phyloP scores from a whole-genome alignment of 1,140 invertebrate species.

The Conus ventricosus region DNA sequence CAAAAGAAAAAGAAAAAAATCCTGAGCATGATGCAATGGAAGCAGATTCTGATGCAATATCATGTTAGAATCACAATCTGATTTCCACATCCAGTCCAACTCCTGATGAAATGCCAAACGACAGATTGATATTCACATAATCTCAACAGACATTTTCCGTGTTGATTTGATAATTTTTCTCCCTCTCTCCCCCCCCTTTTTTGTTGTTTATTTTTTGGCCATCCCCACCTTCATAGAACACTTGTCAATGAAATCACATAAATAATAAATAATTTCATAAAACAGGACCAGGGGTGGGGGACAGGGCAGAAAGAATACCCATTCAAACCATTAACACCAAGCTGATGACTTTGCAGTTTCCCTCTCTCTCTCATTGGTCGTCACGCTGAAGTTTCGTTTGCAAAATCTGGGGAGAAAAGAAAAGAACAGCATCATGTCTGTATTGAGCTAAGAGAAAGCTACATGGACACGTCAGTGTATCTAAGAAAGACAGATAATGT shows the following conservation, averaged over 20 bases:
- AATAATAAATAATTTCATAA: neutral
- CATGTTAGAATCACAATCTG: neutral
- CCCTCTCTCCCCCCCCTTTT: too few species aligned
- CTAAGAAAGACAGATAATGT: too few species aligned
- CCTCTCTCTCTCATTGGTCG: neutral
- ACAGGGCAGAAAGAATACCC: neutral
- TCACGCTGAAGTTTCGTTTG: neutral
- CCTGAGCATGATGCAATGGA: neutral
- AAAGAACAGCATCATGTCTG: neutral
- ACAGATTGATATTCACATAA: too few species aligned
- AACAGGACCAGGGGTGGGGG: neutral
- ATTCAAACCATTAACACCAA: neutral
- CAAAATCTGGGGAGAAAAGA: neutral
- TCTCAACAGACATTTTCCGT: too few species aligned
- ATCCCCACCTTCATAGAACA: neutral
- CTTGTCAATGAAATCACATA: neutral
- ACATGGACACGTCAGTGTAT: too few species aligned
- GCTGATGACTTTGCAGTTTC: neutral
- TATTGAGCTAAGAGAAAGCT: too few species aligned
- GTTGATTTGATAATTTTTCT: too few species aligned
- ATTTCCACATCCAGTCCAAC: neutral
- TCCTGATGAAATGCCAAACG: too few species aligned
- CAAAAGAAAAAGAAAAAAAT: neutral
- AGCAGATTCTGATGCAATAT: neutral
- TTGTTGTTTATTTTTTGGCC: neutral